Base-by-base conservation (phyloP, 2,113 vertebrate genomes). In the Catharus fuscescens region DNA sequence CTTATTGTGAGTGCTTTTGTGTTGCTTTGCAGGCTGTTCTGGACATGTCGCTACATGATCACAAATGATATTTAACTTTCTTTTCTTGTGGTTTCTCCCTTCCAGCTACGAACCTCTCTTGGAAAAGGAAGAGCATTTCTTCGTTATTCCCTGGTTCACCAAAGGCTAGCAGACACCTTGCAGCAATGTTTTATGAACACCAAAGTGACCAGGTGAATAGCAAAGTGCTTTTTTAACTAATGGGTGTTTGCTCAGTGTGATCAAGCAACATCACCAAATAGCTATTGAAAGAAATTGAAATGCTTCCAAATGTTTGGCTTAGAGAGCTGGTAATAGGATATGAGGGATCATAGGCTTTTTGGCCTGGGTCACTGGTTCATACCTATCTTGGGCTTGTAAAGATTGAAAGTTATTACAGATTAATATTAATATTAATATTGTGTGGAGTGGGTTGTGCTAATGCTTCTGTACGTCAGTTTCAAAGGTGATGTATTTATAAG, bases 181-280 rank as follows among this genome's bases (percentile, higher is more conserved):
- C 99, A 99, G 95, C 99, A 99, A 74, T 99, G 99, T 97, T 98
- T 99, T 65, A 99, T 99, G 96, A 99, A 99, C 96, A 97, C 98
- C 78, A 98, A 98, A 90, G 98, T 99, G 95, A 99, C 99, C 86
- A 98, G 99, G 99, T 99, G 95, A 95, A 19, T 53, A 32, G n/a
- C 45, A 54, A 79, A 88, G 45, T 80, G 19, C n/a, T 60, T 62
- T 73, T 40, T 65, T 42, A 59, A 80, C n/a, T 73, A 66, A 18
- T 24, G 18, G 12, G 4, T 45, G 60, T 80, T 90, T 83, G 26
- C n/a, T 88, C 31, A 44, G 12, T 86, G 48, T 52, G 36, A 64
- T 61, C 52, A 53, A 80, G 47, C 52, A 92, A n/a, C 60, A 62
- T 88, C 52, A 56, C 23, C 40, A 42, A 26, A 23, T 28, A 88